Conservation (phyloP, 2,797 vertebrate genomes). For the Acridotheres tristis region DNA sequence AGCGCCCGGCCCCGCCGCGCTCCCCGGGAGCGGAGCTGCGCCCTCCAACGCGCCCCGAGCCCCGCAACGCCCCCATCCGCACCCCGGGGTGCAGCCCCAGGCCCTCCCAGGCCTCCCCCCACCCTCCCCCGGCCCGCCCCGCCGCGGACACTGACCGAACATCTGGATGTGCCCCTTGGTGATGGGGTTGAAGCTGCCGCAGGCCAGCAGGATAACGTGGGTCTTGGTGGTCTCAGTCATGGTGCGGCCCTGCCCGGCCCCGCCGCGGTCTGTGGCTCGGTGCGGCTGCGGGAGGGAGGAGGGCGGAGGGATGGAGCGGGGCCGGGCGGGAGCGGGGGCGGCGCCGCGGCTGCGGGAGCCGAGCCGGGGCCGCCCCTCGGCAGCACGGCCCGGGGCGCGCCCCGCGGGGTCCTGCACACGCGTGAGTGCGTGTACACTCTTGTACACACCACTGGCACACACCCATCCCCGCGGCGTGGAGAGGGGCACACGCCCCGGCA, state of each 20-base stretch:
- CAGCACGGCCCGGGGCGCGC: not conserved
- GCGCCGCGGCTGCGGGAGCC: constrained; percentile 45
- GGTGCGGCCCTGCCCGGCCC: constrained; percentile 41
- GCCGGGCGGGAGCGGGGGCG: constrained; percentile 61
- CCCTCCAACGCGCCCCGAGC: not conserved
- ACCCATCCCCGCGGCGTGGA: not conserved
- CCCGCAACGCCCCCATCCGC: not conserved
- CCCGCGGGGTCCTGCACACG: not conserved
- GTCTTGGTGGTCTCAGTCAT: constrained; percentile 93
- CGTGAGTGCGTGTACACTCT: fast-evolving
- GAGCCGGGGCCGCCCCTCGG: constrained; percentile 58
- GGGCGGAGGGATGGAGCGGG: constrained; percentile 70
- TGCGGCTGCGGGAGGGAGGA: constrained; percentile 73
- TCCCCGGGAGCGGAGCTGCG: not conserved
- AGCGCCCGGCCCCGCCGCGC: not conserved
- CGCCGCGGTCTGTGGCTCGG: constrained; percentile 65
- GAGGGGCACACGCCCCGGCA: not conserved
- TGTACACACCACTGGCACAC: no score
- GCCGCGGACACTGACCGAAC: constrained; percentile 86
- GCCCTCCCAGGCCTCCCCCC: no score
- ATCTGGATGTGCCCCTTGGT: constrained; percentile 97
- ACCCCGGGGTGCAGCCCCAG: not conserved
- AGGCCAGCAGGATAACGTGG: constrained; percentile 94
- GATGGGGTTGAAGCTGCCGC: constrained; percentile 97
- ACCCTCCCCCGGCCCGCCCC: not conserved